These are phyloP conservation scores for Lithosia quadra DNA, from an alignment of 2,888 invertebrate genomes.

Conservation along the genomic window DNA sequence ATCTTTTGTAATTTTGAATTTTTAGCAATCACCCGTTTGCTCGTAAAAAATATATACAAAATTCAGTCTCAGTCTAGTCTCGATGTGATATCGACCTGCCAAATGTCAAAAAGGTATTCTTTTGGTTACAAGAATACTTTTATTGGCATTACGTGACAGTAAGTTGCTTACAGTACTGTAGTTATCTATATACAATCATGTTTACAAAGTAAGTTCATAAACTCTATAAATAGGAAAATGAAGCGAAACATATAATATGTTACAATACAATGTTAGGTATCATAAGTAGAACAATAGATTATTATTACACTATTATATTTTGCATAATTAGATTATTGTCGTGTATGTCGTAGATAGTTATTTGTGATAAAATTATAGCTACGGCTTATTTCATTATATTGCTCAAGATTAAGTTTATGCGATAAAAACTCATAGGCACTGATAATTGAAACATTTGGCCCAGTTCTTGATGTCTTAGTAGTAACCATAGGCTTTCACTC, in stretches of 20 bases:
- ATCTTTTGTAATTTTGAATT: too few relatives aligned
- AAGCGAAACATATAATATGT: too few relatives aligned
- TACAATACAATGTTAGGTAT: neutral
- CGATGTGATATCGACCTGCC: too few relatives aligned
- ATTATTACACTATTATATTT: neutral
- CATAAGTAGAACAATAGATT: neutral
- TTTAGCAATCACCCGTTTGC: too few relatives aligned
- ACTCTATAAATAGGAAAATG: too few relatives aligned
- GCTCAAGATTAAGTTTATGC: neutral
- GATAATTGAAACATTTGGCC: neutral
- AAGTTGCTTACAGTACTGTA: too few relatives aligned
- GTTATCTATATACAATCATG: too few relatives aligned
- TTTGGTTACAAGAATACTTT: too few relatives aligned
- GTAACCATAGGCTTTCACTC: neutral
- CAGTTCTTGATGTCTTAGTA: neutral
- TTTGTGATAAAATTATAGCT: neutral
- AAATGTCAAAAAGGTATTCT: too few relatives aligned
- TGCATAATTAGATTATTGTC: neutral
- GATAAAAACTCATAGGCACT: neutral
- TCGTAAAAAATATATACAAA: too few relatives aligned
- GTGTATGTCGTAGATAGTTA: neutral
- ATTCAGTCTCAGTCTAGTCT: too few relatives aligned
- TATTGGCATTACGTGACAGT: too few relatives aligned
- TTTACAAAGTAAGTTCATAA: neutral
- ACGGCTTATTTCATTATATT: conserved; percentile 4